Percentiles rank a stretch among this genome's conserved stretches.
phyloP scores from a whole-genome alignment of 2,797 vertebrate genomes.

The Phrynocephalus forsythii region DNA sequence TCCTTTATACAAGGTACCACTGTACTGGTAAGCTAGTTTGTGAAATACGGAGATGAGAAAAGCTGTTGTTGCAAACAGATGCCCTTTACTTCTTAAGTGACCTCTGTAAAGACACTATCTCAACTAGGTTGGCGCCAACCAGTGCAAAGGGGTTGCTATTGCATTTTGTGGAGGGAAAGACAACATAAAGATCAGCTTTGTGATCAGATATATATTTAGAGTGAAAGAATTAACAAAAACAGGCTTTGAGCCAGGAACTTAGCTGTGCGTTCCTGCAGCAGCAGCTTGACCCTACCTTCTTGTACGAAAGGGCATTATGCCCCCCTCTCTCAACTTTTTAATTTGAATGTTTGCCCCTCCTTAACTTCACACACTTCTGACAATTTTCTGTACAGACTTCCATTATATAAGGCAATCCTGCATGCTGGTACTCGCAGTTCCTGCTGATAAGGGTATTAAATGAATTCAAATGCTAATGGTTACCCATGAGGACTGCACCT shows the following conservation, averaged over 20 bases:
- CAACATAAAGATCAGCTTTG: background rate
- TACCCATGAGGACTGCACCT: background rate
- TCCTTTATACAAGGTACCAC: too few relatives aligned
- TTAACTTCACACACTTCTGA: background rate
- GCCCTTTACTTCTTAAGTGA: too few relatives aligned
- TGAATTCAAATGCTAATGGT: constrained; percentile 29
- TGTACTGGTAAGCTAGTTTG: too few relatives aligned
- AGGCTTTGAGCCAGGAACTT: background rate
- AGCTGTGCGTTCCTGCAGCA: background rate
- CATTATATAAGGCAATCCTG: background rate
- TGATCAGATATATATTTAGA: background rate
- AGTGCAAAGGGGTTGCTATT: too few relatives aligned
- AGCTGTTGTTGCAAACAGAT: too few relatives aligned
- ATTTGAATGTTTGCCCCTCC: background rate
- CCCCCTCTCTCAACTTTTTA: background rate
- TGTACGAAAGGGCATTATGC: background rate
- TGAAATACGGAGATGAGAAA: too few relatives aligned
- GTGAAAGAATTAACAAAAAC: background rate
- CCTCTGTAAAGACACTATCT: background rate
- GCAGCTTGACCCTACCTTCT: background rate
- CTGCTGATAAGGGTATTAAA: constrained; percentile 20
- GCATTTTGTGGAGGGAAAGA: background rate
- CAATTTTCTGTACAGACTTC: background rate
- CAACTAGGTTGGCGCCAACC: background rate
- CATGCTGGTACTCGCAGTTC: background rate